These are phyloP conservation scores for Scaptomyza montana DNA, from an alignment of 1,140 invertebrate genomes.

Conservation along the genomic window DNA sequence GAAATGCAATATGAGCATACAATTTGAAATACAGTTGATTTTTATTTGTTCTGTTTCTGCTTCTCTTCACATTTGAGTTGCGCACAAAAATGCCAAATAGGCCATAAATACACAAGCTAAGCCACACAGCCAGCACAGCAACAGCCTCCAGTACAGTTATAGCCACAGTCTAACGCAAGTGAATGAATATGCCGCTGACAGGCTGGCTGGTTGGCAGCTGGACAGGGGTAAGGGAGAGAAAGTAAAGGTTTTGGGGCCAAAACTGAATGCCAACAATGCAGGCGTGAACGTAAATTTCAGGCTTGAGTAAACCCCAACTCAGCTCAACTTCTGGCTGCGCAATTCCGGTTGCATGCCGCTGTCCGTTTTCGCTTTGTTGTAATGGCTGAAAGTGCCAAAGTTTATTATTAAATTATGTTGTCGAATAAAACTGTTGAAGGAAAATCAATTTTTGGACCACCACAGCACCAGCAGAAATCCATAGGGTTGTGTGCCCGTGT, in stretches of 20 bases:
- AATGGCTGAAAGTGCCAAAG: conserved; percentile 78
- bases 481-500: conserved; percentile 13
- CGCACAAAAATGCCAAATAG: conserved; percentile 2
- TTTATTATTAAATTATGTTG: conserved; percentile 81
- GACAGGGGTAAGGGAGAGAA: conserved; percentile 5
- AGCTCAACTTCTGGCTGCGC: conserved; percentile 25
- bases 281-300: conserved; percentile 81
- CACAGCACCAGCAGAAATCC: background rate
- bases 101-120: conserved; percentile 6
- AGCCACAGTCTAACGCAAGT: conserved; percentile 13
- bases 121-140: background rate
- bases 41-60: background rate
- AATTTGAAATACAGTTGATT: background rate
- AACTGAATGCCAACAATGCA: conserved; percentile 62
- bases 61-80: conserved; percentile 1
- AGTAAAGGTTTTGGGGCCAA: background rate
- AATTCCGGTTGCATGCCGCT: conserved; percentile 30
- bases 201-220: background rate
- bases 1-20: conserved; percentile 8
- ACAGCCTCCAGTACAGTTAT: conserved; percentile 2
- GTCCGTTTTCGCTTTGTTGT: conserved; percentile 14
- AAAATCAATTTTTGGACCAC: conserved; percentile 71
- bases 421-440: conserved; percentile 75
- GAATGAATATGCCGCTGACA: conserved; percentile 12
- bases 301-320: conserved; percentile 56